These are phyloP conservation scores for Athene cunicularia DNA, from an alignment of 2,113 vertebrate species.

Conservation along the genomic window DNA sequence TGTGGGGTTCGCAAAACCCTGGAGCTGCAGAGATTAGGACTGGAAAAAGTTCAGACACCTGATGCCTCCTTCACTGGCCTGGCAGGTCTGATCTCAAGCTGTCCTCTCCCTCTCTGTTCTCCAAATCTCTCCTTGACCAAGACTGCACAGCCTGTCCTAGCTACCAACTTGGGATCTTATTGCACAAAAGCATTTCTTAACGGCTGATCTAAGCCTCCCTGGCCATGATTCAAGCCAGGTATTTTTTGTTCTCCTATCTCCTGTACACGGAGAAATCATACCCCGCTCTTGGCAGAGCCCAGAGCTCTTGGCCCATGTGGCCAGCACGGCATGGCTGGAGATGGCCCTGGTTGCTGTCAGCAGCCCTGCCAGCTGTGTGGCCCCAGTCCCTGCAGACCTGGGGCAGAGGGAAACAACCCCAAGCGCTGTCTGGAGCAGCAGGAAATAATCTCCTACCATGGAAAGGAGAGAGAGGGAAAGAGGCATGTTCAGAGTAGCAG, in stretches of 20 bases:
- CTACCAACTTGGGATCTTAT: rapidly evolving
- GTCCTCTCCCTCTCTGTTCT: neutral
- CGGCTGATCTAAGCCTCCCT: neutral
- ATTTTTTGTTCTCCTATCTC: neutral
- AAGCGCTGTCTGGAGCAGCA: neutral
- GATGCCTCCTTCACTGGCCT: neutral
- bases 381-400: neutral
- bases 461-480: neutral
- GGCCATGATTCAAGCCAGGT: neutral
- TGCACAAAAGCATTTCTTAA: conserved; percentile 8
- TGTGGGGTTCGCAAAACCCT: neutral
- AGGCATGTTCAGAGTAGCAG: neutral
- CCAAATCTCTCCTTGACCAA: neutral
- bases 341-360: neutral
- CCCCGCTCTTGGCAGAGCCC: neutral
- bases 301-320: neutral
- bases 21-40: neutral
- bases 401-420: neutral
- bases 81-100: neutral
- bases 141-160: neutral
- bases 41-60: neutral
- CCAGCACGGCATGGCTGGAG: neutral
- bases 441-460: neutral
- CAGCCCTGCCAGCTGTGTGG: neutral
- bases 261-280: neutral